phyloP scores from a whole-genome alignment of 2,888 invertebrate species.

The Aphrophora alni region DNA sequence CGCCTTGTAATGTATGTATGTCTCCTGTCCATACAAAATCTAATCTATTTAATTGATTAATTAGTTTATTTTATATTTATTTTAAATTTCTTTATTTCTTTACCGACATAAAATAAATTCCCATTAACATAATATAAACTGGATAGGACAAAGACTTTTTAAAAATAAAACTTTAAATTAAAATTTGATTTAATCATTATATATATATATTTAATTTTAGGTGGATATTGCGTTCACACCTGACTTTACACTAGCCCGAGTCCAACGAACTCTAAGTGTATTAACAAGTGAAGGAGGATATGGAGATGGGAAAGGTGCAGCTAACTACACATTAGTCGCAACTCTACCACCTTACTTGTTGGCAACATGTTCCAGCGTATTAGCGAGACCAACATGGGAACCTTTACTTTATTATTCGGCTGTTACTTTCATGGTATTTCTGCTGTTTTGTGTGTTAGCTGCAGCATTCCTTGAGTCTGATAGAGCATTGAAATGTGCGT shows the following conservation, averaged over 20 bases:
- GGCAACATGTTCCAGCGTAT: slow-evolving; percentile 69
- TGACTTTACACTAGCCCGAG: slow-evolving; percentile 81
- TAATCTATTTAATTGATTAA: too few relatives aligned
- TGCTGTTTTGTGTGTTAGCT: slow-evolving; percentile 69
- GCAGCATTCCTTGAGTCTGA: slow-evolving; percentile 76
- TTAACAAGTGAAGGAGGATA: slow-evolving; percentile 57
- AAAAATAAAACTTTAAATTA: too few relatives aligned
- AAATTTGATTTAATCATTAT: too few relatives aligned
- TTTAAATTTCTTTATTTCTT: too few relatives aligned
- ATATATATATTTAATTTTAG: slow-evolving; percentile 38
- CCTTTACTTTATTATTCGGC: slow-evolving; percentile 69
- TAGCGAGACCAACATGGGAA: slow-evolving; percentile 82
- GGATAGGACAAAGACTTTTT: too few relatives aligned
- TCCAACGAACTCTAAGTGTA: slow-evolving; percentile 69
- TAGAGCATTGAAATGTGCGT: slow-evolving; percentile 65
- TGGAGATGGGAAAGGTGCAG: slow-evolving; percentile 60
- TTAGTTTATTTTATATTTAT: too few relatives aligned
- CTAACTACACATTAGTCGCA: slow-evolving; percentile 71
- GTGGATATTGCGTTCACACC: slow-evolving; percentile 89
- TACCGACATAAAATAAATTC: too few relatives aligned
- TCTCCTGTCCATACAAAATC: too few relatives aligned
- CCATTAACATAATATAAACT: too few relatives aligned
- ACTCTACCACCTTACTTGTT: slow-evolving; percentile 70
- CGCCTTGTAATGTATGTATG: too few relatives aligned
- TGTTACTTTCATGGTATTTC: slow-evolving; percentile 63